These are phyloP conservation scores for Melanotus villosus DNA, from an alignment of 2,888 invertebrate species.

Conservation along the genomic window DNA sequence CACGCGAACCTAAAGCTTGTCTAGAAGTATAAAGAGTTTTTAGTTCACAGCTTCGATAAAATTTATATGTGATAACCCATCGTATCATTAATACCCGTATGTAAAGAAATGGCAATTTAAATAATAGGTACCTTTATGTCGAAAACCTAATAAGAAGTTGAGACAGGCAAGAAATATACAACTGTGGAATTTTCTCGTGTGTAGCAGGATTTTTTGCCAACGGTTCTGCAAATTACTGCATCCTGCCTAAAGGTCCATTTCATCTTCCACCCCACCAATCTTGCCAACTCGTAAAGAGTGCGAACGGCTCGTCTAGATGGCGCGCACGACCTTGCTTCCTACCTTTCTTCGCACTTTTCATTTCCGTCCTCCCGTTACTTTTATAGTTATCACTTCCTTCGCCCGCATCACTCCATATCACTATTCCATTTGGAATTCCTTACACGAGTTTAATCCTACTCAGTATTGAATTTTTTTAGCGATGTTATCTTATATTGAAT, in stretches of 20 bases:
- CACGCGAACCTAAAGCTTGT: too few species aligned
- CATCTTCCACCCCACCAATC: slow-evolving; percentile 57
- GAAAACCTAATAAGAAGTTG: too few species aligned
- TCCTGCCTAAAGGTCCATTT: slow-evolving; percentile 51
- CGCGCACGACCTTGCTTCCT: slow-evolving; percentile 64
- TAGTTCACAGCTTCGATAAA: too few species aligned
- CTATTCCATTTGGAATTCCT: slow-evolving; percentile 57
- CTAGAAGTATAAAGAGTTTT: too few species aligned
- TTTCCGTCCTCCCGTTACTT: slow-evolving; percentile 65
- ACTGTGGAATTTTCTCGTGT: slow-evolving; percentile 28
- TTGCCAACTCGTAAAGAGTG: slow-evolving; percentile 58
- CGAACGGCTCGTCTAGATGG: slow-evolving; percentile 64
- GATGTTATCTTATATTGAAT: slow-evolving; percentile 44
- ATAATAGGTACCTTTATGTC: too few species aligned
- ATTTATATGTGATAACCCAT: too few species aligned
- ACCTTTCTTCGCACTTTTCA: slow-evolving; percentile 66
- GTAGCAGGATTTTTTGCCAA: slow-evolving; percentile 45
- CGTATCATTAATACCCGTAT: neutral
- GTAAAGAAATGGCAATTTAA: too few species aligned
- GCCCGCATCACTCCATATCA: slow-evolving; percentile 54
- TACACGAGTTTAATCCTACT: slow-evolving; percentile 59
- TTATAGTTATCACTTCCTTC: slow-evolving; percentile 66
- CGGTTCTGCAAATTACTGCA: slow-evolving; percentile 48
- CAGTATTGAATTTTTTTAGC: slow-evolving; percentile 45
- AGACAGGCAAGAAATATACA: slow-evolving; percentile 24